phyloP scores from a whole-genome alignment of 2,113 vertebrate genomes.

The Grammomys dolichurus region DNA sequence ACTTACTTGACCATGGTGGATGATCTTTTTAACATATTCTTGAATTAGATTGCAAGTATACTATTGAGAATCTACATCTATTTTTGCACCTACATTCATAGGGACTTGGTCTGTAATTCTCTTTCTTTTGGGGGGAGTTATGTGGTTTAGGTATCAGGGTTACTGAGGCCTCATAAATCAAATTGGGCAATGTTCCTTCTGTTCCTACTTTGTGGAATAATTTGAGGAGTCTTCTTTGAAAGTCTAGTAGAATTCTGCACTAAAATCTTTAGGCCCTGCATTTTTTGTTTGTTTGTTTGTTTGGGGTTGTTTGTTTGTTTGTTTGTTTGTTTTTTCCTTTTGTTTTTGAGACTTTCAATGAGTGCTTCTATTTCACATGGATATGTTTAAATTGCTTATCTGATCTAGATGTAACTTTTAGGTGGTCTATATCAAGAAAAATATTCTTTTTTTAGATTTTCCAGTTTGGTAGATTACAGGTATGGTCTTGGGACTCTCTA shows the following conservation, averaged over 20 bases:
- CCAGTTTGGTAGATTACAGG: not conserved
- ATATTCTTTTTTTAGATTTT: not conserved
- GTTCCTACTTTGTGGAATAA: not conserved
- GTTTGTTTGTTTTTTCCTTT: not conserved
- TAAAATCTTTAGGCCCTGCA: not conserved
- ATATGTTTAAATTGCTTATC: not conserved
- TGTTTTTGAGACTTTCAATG: not conserved
- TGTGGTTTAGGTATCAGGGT: not conserved
- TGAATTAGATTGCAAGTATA: not conserved
- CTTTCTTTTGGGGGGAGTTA: not conserved
- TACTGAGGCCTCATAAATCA: not conserved
- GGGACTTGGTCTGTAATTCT: not conserved
- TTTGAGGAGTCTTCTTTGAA: not conserved
- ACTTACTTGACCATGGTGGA: not conserved
- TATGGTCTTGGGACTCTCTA: not conserved
- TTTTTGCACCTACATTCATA: not conserved
- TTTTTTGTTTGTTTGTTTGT: too few relatives aligned
- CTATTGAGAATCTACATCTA: not conserved
- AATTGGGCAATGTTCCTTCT: not conserved
- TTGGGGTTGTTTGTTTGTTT: too few relatives aligned
- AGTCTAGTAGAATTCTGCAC: not conserved
- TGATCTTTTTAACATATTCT: not conserved
- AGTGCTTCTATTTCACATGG: not conserved
- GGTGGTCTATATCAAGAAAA: not conserved
- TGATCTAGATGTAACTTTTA: not conserved